Evolutionary conservation across 2,113 vertebrate genomes (phyloP).

Genomic region (Diphyllodes magnificus): DNA sequence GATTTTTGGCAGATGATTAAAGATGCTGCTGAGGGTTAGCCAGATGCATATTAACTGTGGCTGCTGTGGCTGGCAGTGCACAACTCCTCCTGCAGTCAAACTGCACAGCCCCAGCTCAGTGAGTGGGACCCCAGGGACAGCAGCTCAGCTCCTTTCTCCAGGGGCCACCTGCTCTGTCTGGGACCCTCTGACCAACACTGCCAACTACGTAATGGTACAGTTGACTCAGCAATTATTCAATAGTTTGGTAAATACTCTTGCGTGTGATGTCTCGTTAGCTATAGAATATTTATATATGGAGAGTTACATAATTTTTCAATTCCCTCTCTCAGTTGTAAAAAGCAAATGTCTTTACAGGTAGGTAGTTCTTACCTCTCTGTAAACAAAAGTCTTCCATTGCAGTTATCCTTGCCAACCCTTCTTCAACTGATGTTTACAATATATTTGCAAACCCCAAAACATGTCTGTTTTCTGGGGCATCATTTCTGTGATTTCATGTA

Average conservation of each 20-base stretch:
- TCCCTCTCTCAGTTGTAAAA: neutral
- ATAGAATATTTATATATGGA: neutral
- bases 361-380: neutral
- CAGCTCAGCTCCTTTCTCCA: neutral
- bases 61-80: neutral
- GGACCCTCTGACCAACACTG: neutral
- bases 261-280: neutral
- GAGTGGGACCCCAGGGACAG: neutral
- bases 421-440: neutral
- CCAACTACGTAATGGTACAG: neutral
- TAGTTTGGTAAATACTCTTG: neutral
- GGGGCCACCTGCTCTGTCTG: neutral
- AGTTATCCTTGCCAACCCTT: neutral
- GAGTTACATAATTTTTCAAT: neutral
- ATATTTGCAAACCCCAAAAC: neutral
- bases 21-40: neutral
- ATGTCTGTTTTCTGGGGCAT: neutral
- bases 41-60: neutral
- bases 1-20: neutral
- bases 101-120: fast-evolving
- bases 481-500: neutral
- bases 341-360: neutral
- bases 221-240: neutral
- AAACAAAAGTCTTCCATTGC: neutral
- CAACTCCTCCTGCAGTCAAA: neutral